Conservation (phyloP, 2,113 vertebrate genomes). For the Bostrychus sinensis region DNA sequence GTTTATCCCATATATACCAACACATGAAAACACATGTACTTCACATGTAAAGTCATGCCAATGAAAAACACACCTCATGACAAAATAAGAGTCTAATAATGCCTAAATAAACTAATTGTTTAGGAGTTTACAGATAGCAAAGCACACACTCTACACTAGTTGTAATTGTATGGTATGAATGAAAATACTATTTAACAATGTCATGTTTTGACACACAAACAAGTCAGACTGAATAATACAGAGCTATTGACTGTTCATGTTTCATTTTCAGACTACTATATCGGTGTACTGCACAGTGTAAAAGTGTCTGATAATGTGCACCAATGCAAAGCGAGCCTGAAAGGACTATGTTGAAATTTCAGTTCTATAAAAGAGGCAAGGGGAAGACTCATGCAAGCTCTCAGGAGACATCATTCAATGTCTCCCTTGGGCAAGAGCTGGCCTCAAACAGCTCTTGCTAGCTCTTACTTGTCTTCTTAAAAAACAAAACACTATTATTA, state of each 20-base stretch:
- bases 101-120: too few species aligned
- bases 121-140: too few species aligned
- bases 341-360: conserved; percentile 20
- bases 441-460: conserved; percentile 16
- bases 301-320: not conserved
- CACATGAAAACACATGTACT: too few species aligned
- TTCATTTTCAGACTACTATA: not conserved
- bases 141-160: too few species aligned
- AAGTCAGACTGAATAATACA: not conserved
- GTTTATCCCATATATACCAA: too few species aligned
- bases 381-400: not conserved
- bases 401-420: conserved; percentile 23
- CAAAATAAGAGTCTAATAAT: too few species aligned
- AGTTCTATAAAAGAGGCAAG: conserved; percentile 18
- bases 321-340: not conserved
- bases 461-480: conserved; percentile 20
- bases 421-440: conserved; percentile 16
- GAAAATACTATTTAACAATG: not conserved
- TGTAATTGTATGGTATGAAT: not conserved
- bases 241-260: not conserved
- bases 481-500: conserved; percentile 1
- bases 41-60: too few species aligned
- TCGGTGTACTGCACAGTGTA: too few species aligned
- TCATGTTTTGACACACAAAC: conserved; percentile 1
- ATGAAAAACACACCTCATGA: too few species aligned